Evolutionary conservation across 2,797 vertebrate genomes (phyloP).

Genomic region (Denticeps clupeoides): DNA sequence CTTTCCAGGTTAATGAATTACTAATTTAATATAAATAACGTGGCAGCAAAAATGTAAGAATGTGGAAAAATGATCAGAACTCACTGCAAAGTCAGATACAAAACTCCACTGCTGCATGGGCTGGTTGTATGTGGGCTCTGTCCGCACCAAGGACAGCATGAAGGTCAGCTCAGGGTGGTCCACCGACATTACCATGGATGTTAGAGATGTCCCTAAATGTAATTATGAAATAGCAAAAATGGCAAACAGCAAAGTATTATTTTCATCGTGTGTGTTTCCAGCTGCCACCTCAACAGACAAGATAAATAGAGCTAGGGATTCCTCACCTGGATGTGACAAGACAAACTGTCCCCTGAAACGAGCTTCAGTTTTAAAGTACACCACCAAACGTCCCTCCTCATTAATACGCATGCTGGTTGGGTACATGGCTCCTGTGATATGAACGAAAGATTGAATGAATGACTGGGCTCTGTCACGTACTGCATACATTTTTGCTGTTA

Average conservation of each 20-base stretch:
- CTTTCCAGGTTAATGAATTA: no score
- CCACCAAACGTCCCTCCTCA: conserved; percentile 64
- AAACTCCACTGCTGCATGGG: conserved; percentile 78
- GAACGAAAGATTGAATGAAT: no score
- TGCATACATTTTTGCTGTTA: no score
- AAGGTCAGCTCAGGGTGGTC: conserved; percentile 70
- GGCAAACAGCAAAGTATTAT: background rate
- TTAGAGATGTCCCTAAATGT: conserved; percentile 56
- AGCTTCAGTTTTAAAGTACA: conserved; percentile 69
- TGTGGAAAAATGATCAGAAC: no score
- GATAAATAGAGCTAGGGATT: background rate
- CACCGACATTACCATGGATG: conserved; percentile 68
- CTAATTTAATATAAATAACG: no score
- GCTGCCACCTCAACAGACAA: background rate
- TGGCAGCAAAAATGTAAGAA: no score
- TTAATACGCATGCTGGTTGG: conserved; percentile 71
- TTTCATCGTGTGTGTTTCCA: no score
- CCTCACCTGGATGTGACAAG: conserved; percentile 68
- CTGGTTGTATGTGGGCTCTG: conserved; percentile 69
- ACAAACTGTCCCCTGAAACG: conserved; percentile 70
- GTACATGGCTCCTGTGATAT: conserved; percentile 62
- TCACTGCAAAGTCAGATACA: conserved; percentile 71
- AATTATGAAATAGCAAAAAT: background rate
- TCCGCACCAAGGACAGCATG: conserved; percentile 60
- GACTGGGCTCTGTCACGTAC: no score